phyloP scores from a whole-genome alignment of 2,113 vertebrate genomes.

The Prionailurus bengalensis region DNA sequence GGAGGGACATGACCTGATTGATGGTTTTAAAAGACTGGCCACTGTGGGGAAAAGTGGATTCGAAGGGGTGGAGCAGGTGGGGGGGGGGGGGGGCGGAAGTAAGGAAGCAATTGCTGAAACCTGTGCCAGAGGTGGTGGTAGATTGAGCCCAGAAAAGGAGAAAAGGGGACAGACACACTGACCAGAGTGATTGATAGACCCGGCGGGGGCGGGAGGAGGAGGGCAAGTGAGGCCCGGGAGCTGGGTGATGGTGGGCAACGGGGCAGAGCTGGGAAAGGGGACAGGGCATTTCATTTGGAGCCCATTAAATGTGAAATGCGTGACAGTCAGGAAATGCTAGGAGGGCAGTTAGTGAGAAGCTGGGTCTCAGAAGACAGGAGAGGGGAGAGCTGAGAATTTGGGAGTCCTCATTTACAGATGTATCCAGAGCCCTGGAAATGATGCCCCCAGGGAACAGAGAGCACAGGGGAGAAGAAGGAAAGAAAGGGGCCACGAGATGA shows the following conservation, averaged over 20 bases:
- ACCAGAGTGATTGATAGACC: not conserved
- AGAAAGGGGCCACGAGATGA: too few species aligned
- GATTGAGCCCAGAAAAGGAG: not conserved
- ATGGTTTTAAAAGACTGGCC: not conserved
- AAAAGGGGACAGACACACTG: not conserved
- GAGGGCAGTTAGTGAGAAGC: not conserved
- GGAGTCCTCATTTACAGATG: not conserved
- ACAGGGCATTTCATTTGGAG: not conserved
- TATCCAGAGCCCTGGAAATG: not conserved
- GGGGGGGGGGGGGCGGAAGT: rapidly evolving
- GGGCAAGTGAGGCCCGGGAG: not conserved
- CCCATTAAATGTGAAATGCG: not conserved
- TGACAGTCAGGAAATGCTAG: not conserved
- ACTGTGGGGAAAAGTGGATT: not conserved
- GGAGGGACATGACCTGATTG: not conserved
- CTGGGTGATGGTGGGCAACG: rapidly evolving
- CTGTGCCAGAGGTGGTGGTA: rapidly evolving
- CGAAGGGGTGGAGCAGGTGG: not conserved
- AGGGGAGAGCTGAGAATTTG: not conserved
- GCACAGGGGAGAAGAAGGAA: not conserved
- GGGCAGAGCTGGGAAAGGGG: not conserved
- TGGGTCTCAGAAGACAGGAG: not conserved
- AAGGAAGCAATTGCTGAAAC: not conserved
- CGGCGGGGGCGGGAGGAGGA: not conserved
- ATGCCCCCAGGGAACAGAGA: not conserved